Base-by-base conservation (phyloP, 2,888 invertebrate species). In the Yponomeuta sedellus region DNA sequence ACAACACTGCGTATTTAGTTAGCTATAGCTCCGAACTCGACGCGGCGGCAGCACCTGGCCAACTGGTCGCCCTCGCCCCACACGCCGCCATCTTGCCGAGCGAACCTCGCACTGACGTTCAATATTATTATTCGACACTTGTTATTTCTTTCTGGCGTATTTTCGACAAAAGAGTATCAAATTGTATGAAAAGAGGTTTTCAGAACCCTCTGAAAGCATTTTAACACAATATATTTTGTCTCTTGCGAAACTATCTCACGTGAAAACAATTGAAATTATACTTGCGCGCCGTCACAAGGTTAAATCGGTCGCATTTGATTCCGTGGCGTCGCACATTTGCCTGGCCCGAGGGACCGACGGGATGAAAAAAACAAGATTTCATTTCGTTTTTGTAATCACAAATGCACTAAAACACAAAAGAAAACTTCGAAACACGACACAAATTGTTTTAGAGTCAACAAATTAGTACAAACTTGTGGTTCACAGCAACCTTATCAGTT, bases 11-110 rank as follows among this genome's bases (percentile, higher is more conserved):
- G 89, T 87, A 86, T 85, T 86, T 90, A 92, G 91, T 91, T 91
- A 87, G 85, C 88, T 90, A 88, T 88, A 88, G 86, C 87, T 88
- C 91, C 91, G 91, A 91, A 88, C 90, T 91, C 90, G 84, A 89
- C 91, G 91, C 91, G 90, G 91, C 92, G 91, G 92, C 92, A 92
- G 92, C 92, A 92, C 91, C 91, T 91, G 91, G 89, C 88, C 83
- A 88, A 91, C 91, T 91, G 91, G 88, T 85, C 85, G 88, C 89
- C 85, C 87, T 86, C 90, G 88, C 91, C 91, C 89, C 90, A 88
- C 90, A 86, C 83, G 89, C 77, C 90, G 90, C 90, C 90, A 90
- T 90, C 88, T 89, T 89, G 90, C 83, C 74, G 82, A 80, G 74
- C 81, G 77, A 86, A 83, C 85, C 82, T 86, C 83, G 86, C 75